Conservation (phyloP, 2,113 vertebrate genomes). For the Heterotilapia buettikoferi region DNA sequence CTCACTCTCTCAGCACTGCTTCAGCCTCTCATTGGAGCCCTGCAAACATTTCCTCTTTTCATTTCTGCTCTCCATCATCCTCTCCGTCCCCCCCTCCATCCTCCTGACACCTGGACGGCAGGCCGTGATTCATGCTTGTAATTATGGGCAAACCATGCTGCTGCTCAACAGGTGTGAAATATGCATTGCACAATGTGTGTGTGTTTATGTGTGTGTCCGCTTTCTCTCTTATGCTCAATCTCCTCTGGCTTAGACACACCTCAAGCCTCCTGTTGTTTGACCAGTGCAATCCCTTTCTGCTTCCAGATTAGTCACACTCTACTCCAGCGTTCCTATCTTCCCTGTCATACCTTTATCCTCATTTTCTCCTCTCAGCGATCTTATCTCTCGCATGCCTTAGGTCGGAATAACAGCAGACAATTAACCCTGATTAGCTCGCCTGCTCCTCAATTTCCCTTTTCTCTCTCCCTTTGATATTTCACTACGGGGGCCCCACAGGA, state of each 20-base stretch:
- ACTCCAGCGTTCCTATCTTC: background rate
- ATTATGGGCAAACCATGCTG: conserved; percentile 64
- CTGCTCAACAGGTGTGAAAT: conserved; percentile 72
- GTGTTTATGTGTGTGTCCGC: background rate
- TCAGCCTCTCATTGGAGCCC: background rate
- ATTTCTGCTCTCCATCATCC: conserved; percentile 26
- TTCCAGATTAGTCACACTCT: background rate
- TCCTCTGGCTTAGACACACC: conserved; percentile 25
- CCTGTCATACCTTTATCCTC: background rate
- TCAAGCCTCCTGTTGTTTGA: conserved; percentile 8
- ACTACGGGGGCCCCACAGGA: conserved; percentile 15
- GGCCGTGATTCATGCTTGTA: conserved; percentile 60
- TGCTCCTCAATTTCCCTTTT: conserved; percentile 22
- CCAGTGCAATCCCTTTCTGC: background rate
- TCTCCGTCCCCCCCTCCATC: background rate
- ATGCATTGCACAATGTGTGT: conserved; percentile 35
- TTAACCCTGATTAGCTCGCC: conserved; percentile 72
- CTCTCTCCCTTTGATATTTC: conserved; percentile 34
- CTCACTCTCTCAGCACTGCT: background rate
- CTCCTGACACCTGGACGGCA: conserved; percentile 41
- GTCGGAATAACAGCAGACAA: conserved; percentile 71
- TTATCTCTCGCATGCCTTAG: conserved; percentile 58
- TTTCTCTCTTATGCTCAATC: conserved; percentile 6
- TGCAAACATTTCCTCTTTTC: conserved; percentile 4
- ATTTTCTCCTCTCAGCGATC: background rate